Evolutionary conservation across 1,140 invertebrate genomes (phyloP), one percentile per base, ranked within the genome.

Genomic region (Polypedilum vanderplanki): DNA sequence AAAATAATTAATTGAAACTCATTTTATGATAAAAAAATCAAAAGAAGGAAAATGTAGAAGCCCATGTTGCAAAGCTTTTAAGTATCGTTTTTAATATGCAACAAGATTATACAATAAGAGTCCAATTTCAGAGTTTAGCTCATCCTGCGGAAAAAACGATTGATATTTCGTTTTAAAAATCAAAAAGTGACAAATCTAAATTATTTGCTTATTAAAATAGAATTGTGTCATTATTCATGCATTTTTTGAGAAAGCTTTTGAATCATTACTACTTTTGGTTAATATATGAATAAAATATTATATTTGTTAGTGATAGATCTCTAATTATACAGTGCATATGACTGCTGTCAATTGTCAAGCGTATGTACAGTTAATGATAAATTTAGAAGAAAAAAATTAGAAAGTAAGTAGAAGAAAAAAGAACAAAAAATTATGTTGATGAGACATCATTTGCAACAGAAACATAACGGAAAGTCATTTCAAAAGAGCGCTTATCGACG

Each of bases 121-220:
- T 82, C 87, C 86, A 80, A 87, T 83, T 73, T 86, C 83, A 80
- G 83, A 83, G 79, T 83, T 83, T 79, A 84, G 76, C 76, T 85
- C 85, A 78, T 85, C 84, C 84, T 85, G 84, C 80, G 85, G 85
- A 79, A 78, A 75, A 77, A 20, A 64, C 17, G 8, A 57, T 7
- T 9, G 22, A 64, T 20, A 20, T 74, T 46, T 41, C 4, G 12
- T 22, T 57, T 33, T 15, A 15, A 41, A 74, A 74, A 24, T 74
- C 15, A 20, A 10, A 10, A 15, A 17, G 20, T 0, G 15, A 15
- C 9, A 1, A 8, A 10, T 64, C 76, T 78, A 78, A 82, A 79
- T 77, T 82, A 81, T 79, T 81, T 79, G 67, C 74, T 77, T 77
- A 74, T 75, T 76, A 76, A 46, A 76, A 75, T 77, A 76, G 67